Evolutionary conservation across 2,797 vertebrate species (phyloP), one percentile per base, ranked within the genome.

Genomic region (Cephalopachus bancanus): DNA sequence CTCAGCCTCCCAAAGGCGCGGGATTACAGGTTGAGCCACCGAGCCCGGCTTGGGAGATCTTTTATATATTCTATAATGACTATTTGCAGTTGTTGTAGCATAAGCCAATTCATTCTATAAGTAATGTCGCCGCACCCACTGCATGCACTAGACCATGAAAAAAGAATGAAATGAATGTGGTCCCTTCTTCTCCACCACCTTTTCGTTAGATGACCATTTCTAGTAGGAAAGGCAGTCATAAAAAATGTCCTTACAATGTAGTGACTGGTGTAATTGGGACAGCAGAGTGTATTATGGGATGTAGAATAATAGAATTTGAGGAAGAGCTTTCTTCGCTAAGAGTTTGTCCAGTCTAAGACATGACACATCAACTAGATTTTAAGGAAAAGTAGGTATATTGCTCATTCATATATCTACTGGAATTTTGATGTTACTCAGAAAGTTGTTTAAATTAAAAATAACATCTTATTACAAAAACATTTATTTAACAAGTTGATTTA

Each of bases 351-450:
- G 20, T 1, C 59, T 5, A 67, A 85, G 74, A 83, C n/a, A 59
- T 28, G 60, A n/a, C 2, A 3, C 33, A 4, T 53, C 75, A 67
- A 86, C 10, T 87, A 83, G 22, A 80, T 81, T 96, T 92, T 91
- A n/a, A 89, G 37, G 69, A 71, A 95, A 95, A 95, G 22, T 80
- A 44, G 33, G 5, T 26, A 5, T 83, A 62, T 76, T 86, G 49
- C 83, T 4, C 19, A 76, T 62, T 84, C n/a, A 22, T 55, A 2
- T 75, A 44, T 74, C 57, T 76, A 44, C 55, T 64, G 24, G 60
- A 65, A 11, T 69, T 33, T 74, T 59, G 24, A 76, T 84, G 4
- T 78, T 80, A 75, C 51, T 75, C 9, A 64, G 69, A 86, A 87
- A 64, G 10, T 76, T 22, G 0, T 90, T 94, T 79, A 81, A 91